phyloP scores from a whole-genome alignment of 2,797 vertebrate species.

The Danio kyathit region DNA sequence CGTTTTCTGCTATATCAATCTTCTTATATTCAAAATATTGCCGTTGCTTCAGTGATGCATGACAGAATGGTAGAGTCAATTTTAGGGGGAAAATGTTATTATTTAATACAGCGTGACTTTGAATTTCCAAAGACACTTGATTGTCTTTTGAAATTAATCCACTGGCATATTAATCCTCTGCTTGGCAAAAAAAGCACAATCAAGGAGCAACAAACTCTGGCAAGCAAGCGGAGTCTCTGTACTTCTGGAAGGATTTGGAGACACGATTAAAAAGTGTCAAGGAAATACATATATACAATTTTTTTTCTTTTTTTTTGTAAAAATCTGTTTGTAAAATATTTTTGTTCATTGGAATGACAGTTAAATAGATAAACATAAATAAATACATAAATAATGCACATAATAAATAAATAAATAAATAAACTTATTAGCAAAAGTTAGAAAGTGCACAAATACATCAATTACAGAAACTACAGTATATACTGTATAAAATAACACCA shows the following conservation, averaged over 20 bases:
- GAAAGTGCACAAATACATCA: too few species aligned
- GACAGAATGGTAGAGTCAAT: not conserved
- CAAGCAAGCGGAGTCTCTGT: constrained; percentile 2
- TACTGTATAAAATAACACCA: too few species aligned
- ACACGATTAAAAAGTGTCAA: not conserved
- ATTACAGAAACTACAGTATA: too few species aligned
- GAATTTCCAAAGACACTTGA: constrained; percentile 36
- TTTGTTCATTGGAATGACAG: too few species aligned
- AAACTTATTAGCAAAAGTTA: too few species aligned
- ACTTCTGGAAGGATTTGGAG: not conserved
- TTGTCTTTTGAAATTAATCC: constrained; percentile 44
- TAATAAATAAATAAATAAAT: too few species aligned
- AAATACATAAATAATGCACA: too few species aligned
- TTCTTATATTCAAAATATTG: constrained; percentile 4
- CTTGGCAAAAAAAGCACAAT: not conserved
- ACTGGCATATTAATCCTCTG: constrained; percentile 29
- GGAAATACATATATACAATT: too few species aligned
- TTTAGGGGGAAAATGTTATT: constrained; percentile 9
- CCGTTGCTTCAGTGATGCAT: not conserved
- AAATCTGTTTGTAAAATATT: too few species aligned
- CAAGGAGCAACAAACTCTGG: constrained; percentile 2
- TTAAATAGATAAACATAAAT: too few species aligned
- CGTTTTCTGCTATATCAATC: not conserved
- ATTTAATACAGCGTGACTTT: constrained; percentile 13
- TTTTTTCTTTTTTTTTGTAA: too few species aligned